A percentile compares a stretch with the other conserved stretches of the same genome.
Evolutionary conservation across 2,888 invertebrate species (phyloP).

Genomic region (Melikaiella ostensackeni): DNA sequence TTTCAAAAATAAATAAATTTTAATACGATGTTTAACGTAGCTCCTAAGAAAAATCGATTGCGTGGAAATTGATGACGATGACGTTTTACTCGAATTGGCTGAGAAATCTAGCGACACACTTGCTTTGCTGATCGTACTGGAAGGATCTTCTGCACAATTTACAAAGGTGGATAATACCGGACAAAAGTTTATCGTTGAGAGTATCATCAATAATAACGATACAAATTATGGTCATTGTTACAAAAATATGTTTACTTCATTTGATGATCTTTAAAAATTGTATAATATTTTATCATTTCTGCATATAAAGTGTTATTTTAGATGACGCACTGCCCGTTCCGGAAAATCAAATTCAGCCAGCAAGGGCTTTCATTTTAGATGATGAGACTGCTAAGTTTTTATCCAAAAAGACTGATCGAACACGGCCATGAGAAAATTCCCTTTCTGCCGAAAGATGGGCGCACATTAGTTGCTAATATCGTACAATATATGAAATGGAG

Average conservation of each 20-base stretch:
- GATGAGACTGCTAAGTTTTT: neutral
- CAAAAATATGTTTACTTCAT: neutral
- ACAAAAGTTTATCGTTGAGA: too few relatives aligned
- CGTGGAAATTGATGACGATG: neutral
- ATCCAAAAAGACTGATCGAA: neutral
- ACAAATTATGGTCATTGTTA: neutral
- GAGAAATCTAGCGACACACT: neutral
- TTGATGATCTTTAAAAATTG: neutral
- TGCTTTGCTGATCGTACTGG: neutral
- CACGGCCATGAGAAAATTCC: neutral
- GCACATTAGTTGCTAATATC: neutral
- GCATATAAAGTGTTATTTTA: neutral
- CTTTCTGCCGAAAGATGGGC: neutral
- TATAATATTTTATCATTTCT: neutral
- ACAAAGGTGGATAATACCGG: neutral
- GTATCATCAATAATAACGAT: too few relatives aligned
- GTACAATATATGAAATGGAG: neutral
- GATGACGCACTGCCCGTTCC: neutral
- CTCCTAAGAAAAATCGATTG: conserved; percentile 7
- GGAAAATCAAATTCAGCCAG: neutral
- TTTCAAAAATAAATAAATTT: neutral
- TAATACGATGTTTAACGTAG: neutral
- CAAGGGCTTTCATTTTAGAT: neutral
- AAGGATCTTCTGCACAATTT: neutral
- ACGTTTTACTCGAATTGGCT: neutral